phyloP scores from a whole-genome alignment of 2,888 invertebrate species.

The Lochmaea capreae region DNA sequence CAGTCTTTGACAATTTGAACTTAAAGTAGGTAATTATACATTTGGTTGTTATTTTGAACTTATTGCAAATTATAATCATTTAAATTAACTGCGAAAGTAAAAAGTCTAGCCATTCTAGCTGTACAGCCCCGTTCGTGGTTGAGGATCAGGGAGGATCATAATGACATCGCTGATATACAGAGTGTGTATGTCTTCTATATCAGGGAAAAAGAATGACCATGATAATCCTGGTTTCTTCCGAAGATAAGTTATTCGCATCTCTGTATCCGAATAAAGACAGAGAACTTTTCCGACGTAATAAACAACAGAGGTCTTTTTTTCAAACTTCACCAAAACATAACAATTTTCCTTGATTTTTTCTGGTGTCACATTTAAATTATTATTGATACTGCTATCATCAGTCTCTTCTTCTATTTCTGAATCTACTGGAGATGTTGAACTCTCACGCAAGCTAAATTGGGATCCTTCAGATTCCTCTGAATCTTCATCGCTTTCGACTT shows the following conservation, averaged over 20 bases:
- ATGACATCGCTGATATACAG: constrained; percentile 15
- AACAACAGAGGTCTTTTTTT: constrained; percentile 21
- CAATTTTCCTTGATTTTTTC: constrained; percentile 18
- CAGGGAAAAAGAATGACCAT: constrained; percentile 22
- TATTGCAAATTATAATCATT: constrained; percentile 28
- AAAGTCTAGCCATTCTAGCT: constrained; percentile 20
- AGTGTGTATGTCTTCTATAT: constrained; percentile 15
- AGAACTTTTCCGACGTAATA: constrained; percentile 24
- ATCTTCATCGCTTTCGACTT: constrained; percentile 33
- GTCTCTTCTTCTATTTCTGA: background rate
- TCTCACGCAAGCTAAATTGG: constrained; percentile 31
- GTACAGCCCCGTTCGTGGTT: no score
- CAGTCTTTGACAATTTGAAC: background rate
- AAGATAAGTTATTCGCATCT: constrained; percentile 17
- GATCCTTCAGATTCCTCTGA: constrained; percentile 34
- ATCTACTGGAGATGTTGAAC: no score
- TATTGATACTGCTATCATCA: background rate
- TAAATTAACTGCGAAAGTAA: no score
- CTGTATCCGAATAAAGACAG: constrained; percentile 8
- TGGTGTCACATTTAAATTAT: constrained; percentile 8
- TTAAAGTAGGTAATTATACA: background rate
- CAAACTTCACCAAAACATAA: constrained; percentile 25
- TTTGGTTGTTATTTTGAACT: constrained; percentile 12
- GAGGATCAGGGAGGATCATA: constrained; percentile 19
- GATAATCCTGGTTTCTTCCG: constrained; percentile 21